A percentile compares a stretch with the other conserved stretches of the same genome.
These are phyloP conservation scores for Heterotis niloticus DNA, from an alignment of 2,113 vertebrate genomes.

Conservation along the genomic window DNA sequence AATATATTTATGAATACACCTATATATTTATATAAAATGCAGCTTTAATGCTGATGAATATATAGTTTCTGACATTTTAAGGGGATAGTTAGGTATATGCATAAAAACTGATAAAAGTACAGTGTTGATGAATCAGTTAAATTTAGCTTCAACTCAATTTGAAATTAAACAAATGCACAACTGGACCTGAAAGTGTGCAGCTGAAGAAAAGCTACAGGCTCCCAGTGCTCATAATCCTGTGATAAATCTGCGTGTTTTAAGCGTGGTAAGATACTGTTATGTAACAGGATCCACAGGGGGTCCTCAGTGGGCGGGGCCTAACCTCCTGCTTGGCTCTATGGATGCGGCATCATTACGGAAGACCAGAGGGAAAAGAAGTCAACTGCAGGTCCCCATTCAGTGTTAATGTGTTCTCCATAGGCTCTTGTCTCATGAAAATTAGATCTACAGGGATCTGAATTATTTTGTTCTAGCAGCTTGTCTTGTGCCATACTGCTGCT, in stretches of 20 bases:
- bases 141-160: too few species aligned
- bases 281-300: not conserved
- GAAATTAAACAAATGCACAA: too few species aligned
- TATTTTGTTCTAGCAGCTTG: slow-evolving; percentile 31
- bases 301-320: not conserved
- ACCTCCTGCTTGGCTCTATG: not conserved
- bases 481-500: slow-evolving; percentile 27
- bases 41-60: too few species aligned
- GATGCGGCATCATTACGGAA: not conserved
- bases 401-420: not conserved
- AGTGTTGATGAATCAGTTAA: too few species aligned
- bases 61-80: too few species aligned
- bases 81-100: too few species aligned
- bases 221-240: too few species aligned
- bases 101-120: too few species aligned
- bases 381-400: not conserved
- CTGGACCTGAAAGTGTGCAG: too few species aligned
- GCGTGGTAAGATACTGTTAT: not conserved
- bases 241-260: not conserved
- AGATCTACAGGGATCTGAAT: slow-evolving; percentile 35
- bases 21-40: too few species aligned
- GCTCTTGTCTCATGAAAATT: slow-evolving; percentile 24
- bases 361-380: not conserved
- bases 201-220: too few species aligned
- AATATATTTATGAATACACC: too few species aligned